These are phyloP conservation scores for Semotilus atromaculatus DNA, from an alignment of 2,797 vertebrate species.

Conservation along the genomic window DNA sequence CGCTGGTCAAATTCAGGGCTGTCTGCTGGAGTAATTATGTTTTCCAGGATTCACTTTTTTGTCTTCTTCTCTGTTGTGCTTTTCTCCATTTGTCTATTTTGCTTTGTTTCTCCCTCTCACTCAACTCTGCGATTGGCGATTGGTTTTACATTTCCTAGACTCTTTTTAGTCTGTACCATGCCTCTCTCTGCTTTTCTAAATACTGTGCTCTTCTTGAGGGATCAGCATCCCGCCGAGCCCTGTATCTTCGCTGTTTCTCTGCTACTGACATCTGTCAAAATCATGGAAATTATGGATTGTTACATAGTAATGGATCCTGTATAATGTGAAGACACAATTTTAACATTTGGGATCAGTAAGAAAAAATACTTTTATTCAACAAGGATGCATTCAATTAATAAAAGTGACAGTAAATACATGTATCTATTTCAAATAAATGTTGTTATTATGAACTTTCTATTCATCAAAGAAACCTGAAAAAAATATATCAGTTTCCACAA, in stretches of 20 bases:
- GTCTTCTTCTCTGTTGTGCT: slow-evolving; percentile 20
- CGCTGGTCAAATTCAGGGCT: neutral
- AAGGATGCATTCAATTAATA: neutral
- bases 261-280: slow-evolving; percentile 25
- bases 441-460: neutral
- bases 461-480: neutral
- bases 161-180: slow-evolving; percentile 27
- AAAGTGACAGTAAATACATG: neutral
- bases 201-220: slow-evolving; percentile 30
- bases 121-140: slow-evolving; percentile 20
- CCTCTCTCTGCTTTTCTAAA: slow-evolving; percentile 35
- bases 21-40: neutral
- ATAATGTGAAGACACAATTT: neutral
- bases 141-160: slow-evolving; percentile 27
- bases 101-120: slow-evolving; percentile 26
- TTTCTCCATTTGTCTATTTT: slow-evolving; percentile 25
- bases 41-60: neutral
- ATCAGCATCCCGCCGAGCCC: slow-evolving; percentile 27
- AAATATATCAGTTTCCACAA: neutral
- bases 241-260: slow-evolving; percentile 27
- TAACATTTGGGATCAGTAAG: neutral
- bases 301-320: neutral
- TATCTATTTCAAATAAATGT: neutral
- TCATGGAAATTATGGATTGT: neutral
- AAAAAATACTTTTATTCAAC: neutral